Base-by-base conservation (phyloP, 2,797 vertebrate species). In the Paratrypauchen microcephalus region DNA sequence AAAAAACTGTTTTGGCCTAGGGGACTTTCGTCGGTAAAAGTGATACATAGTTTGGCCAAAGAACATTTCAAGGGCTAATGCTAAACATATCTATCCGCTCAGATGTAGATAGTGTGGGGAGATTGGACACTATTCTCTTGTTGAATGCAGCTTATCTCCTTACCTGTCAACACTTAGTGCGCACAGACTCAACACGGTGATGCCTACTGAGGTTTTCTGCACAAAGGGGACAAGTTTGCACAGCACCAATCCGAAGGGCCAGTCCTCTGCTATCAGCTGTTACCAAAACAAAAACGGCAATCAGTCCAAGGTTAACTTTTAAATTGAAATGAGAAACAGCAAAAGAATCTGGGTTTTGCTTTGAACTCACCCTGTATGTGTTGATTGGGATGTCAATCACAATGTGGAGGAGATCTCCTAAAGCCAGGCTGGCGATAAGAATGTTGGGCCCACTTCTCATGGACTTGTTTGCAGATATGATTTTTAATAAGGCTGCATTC, bases 171-270 rank as follows among this genome's bases (percentile, higher is more conserved):
- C 95, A 80, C 96, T 97, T 76, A 97, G 88, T 59, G 96, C 96
- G 60, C 96, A 98, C 39, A 98, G 92, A 76, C 96, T 98, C 83
- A 99, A 70, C 74, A 96, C 96, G 0, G 96, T 97, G 83, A 98
- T 96, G 68, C 97, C 97, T 74, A 98, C 95, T 0, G 96, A 97
- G 4, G 94, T 94, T 83, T 98, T 98, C 88, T 98, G 97, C 74
- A 98, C 92, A 89, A 98, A 98, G 57, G 96, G 96, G 36, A 98
- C 92, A 21, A 98, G 90, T 91, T 99, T 99, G 87, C 97, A 98
- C 89, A 98, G 83, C 75, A 89, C 91, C 0, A 92, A 90, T 73
- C 96, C 97, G 2, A 99, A 97, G 0, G 95, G 96, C 97, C 97
- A 98, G 80, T 96, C 95, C 72, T 92, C 91, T 23, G 95, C 95